Base-by-base conservation (phyloP, 2,888 invertebrate species). In the Notocelia uddmanniana region DNA sequence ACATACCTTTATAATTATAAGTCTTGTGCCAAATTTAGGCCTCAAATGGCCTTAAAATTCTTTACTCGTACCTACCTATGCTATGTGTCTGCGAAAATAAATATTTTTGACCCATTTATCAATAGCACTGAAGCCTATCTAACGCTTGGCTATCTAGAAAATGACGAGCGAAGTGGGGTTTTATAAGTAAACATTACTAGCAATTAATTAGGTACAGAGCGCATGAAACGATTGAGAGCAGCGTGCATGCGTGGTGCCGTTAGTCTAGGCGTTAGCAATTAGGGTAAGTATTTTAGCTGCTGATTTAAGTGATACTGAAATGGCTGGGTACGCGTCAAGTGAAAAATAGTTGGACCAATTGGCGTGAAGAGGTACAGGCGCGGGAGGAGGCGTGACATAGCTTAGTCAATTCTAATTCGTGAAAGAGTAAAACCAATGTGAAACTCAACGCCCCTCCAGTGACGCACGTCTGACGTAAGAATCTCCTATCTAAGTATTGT, bases 211-310 rank as follows among this genome's bases (percentile, higher is more conserved):
- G 55, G 55, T 67, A 60, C 57, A 64, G 50, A 54, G 66, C 67
- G 67, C 67, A 67, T 62, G 55, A 67, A 68, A 62, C 68, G 52
- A 68, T 72, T 26, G 68, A 72, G 71, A 72, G 66, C 71, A 31
- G 31, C 41, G 67, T 6, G 69, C 68, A 57, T 31, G 48, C 21
- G 48, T 45, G 11, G 66, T 60, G n/a, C 72, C 72, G 72, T 72
- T 72, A 72, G 66, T 58, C 67, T 68, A 71, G 66, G 66, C 66
- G 70, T 58, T 64, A 67, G 66, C 58, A 70, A 71, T 71, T 71
- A 71, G 66, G 71, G 67, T 55, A 60, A 64, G 52, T 66, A 34
- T 67, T 54, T 59, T 67, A 52, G 23, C 41, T 58, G 23, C 31
- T 34, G 68, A 50, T 21, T 34, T 59, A 34, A 63, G 63, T 63